These are phyloP conservation scores for Grallaria varia DNA, from an alignment of 2,113 vertebrate species.

Conservation along the genomic window DNA sequence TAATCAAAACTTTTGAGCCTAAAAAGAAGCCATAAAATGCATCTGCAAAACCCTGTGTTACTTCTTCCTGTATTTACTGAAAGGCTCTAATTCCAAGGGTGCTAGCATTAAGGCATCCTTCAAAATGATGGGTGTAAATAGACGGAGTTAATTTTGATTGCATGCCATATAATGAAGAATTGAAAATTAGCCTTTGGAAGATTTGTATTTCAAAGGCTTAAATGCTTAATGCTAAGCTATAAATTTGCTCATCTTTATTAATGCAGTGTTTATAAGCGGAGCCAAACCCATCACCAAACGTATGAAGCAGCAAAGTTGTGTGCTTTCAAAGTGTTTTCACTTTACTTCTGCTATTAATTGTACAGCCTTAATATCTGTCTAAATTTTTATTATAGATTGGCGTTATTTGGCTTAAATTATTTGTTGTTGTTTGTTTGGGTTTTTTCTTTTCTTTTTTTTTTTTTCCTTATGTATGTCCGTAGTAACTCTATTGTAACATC, in stretches of 20 bases:
- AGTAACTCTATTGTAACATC: background rate
- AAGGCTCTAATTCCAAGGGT: background rate
- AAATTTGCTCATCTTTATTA: background rate
- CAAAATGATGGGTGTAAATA: background rate
- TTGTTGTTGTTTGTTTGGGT: background rate
- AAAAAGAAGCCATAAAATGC: background rate
- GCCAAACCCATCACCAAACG: background rate
- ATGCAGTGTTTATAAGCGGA: background rate
- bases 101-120: background rate
- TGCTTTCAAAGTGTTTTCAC: background rate
- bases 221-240: background rate
- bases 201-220: background rate
- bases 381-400: background rate
- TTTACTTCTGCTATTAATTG: background rate
- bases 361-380: background rate
- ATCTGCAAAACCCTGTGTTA: background rate
- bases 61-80: background rate
- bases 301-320: background rate
- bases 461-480: background rate
- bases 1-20: background rate
- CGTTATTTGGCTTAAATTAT: background rate
- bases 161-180: background rate
- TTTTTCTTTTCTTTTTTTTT: accelerated
- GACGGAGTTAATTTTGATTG: background rate
- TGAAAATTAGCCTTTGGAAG: background rate